Base-by-base conservation (phyloP, 2,888 invertebrate genomes). In the Drosophila bunnanda region DNA sequence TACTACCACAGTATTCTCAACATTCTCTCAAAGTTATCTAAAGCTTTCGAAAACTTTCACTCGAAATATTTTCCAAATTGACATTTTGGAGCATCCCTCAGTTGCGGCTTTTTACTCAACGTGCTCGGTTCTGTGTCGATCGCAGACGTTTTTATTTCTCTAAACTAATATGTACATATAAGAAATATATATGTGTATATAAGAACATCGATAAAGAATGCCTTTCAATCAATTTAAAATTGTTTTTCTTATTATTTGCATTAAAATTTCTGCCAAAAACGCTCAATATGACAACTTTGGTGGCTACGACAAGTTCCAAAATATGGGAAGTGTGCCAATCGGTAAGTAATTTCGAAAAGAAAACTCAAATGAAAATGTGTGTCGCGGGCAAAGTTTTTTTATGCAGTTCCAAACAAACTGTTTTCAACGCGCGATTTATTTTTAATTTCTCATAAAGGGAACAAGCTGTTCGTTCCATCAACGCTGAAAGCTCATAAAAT, bases 391-490 rank as follows among this genome's bases (percentile, higher is more conserved):
- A n/a, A 39, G 28, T 17, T 59, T 44, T 44, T 54, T 46, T 46
- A 39, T 48, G 41, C 52, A 69, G 34, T 65, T 62, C 55, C 61
- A 70, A 75, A 75, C 55, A 75, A 39, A 75, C 54, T 50, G 66
- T 56, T 75, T 60, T 54, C 60, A 69, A 68, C 71, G 82, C 54
- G 60, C 65, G 83, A 81, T 83, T 88, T 88, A 88, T 88, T 86
- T 88, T 88, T 86, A 88, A 84, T 76, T 73, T 76, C 76, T 79
- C 80, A 72, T 81, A 70, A 74, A 82, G 80, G 75, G 85, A 88
- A 85, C 81, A 88, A 62, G 83, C 80, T 88, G 83, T 78, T 78
- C 77, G 81, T 87, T 86, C 88, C 84, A 81, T 86, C 88, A 88
- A 75, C 88, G 79, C 84, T 12, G 50, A 82, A 80, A 83, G 87